These are phyloP conservation scores for Heliconius himera DNA, from an alignment of 1,140 invertebrate genomes.

Conservation along the genomic window DNA sequence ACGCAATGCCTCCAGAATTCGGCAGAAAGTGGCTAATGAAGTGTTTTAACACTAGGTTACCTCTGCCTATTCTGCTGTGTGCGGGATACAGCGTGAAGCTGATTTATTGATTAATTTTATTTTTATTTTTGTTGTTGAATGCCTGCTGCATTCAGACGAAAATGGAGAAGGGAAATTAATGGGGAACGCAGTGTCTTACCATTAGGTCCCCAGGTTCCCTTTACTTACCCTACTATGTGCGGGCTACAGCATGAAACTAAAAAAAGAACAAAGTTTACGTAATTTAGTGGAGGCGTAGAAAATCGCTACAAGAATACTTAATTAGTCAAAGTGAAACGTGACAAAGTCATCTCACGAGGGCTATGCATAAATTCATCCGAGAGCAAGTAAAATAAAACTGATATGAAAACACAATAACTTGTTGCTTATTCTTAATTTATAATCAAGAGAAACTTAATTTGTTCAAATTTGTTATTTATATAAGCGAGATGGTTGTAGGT, in stretches of 20 bases:
- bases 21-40: too few relatives aligned
- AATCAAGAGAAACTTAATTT: background rate
- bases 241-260: background rate
- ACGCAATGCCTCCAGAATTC: too few relatives aligned
- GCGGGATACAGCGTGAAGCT: too few relatives aligned
- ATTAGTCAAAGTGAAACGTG: constrained; percentile 56
- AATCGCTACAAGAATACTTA: constrained; percentile 55
- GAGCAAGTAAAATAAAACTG: constrained; percentile 43
- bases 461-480: background rate
- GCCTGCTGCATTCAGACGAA: too few relatives aligned
- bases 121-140: too few relatives aligned
- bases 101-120: too few relatives aligned
- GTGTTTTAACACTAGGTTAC: too few relatives aligned
- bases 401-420: constrained; percentile 5
- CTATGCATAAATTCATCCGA: constrained; percentile 47
- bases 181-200: too few relatives aligned
- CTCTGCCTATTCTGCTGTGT: too few relatives aligned
- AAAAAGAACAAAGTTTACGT: background rate
- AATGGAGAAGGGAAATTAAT: too few relatives aligned
- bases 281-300: constrained; percentile 34
- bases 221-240: background rate
- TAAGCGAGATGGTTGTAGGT: background rate
- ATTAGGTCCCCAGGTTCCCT: background rate
- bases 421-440: constrained; percentile 23
- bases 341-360: constrained; percentile 48